Evolutionary conservation across 2,888 invertebrate species (phyloP).

Genomic region (Caenorhabditis wallacei): DNA sequence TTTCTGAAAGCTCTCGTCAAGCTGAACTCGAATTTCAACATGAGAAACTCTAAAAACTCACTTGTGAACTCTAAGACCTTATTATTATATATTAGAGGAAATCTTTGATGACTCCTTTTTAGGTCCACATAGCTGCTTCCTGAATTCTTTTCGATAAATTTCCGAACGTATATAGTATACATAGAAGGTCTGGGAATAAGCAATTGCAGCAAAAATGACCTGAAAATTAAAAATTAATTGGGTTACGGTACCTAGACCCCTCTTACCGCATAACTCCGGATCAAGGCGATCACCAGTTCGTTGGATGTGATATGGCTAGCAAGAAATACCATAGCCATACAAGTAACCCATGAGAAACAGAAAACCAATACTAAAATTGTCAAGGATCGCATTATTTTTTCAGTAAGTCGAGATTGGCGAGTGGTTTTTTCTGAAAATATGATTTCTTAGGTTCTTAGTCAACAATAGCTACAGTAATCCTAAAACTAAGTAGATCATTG

Average conservation of each 20-base stretch:
- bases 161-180: conserved; percentile 46
- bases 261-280: conserved; percentile 44
- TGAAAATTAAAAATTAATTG: conserved; percentile 4
- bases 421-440: too few species aligned
- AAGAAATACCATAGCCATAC: conserved; percentile 45
- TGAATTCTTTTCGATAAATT: conserved; percentile 41
- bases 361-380: conserved; percentile 48
- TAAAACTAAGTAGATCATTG: background rate
- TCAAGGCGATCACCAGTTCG: conserved; percentile 11
- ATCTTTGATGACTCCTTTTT: background rate
- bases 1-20: background rate
- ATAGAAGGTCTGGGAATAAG: conserved; percentile 51
- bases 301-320: conserved; percentile 28
- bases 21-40: background rate
- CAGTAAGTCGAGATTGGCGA: too few species aligned
- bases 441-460: too few species aligned
- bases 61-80: too few species aligned
- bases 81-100: too few species aligned
- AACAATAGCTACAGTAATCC: too few species aligned
- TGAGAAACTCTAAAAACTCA: background rate
- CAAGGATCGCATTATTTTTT: conserved; percentile 21
- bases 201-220: conserved; percentile 34
- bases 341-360: conserved; percentile 49
- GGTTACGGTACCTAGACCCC: background rate
- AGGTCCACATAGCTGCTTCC: conserved; percentile 16